These are phyloP conservation scores for Pimephales promelas DNA, from an alignment of 2,113 vertebrate genomes.

Conservation along the genomic window DNA sequence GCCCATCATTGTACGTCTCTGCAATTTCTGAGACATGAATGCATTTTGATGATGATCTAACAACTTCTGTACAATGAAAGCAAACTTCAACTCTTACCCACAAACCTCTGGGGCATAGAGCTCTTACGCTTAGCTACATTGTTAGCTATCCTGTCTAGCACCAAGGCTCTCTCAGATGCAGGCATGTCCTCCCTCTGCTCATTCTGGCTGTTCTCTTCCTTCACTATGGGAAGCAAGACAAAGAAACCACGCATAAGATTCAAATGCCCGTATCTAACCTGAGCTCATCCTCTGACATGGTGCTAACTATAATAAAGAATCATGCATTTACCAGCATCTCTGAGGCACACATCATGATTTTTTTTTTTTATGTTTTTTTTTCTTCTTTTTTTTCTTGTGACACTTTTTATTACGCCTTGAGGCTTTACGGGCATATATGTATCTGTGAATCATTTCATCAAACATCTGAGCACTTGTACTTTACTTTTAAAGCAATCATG, in stretches of 20 bases:
- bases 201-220: slow-evolving; percentile 97
- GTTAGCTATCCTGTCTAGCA: slow-evolving; percentile 99
- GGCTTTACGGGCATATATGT: background rate
- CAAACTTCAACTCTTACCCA: slow-evolving; percentile 97
- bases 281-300: slow-evolving; percentile 36
- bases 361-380: too few species aligned
- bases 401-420: background rate
- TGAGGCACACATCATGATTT: background rate
- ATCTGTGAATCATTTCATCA: background rate
- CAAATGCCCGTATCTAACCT: slow-evolving; percentile 62
- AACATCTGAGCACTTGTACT: background rate
- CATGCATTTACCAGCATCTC: too few species aligned
- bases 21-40: background rate
- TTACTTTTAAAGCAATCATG: background rate
- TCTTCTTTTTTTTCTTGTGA: background rate
- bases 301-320: slow-evolving; percentile 1
- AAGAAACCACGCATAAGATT: slow-evolving; percentile 75
- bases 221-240: slow-evolving; percentile 96
- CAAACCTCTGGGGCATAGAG: slow-evolving; percentile 99
- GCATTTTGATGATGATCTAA: background rate
- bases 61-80: slow-evolving; percentile 66
- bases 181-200: slow-evolving; percentile 98
- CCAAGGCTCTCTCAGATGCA: slow-evolving; percentile 94
- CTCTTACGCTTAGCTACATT: slow-evolving; percentile 99
- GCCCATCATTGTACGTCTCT: background rate